These are phyloP conservation scores for Turritopsis rubra DNA, from an alignment of 30 jellyfish, hydroid and myxozoan species.

Conservation along the genomic window DNA sequence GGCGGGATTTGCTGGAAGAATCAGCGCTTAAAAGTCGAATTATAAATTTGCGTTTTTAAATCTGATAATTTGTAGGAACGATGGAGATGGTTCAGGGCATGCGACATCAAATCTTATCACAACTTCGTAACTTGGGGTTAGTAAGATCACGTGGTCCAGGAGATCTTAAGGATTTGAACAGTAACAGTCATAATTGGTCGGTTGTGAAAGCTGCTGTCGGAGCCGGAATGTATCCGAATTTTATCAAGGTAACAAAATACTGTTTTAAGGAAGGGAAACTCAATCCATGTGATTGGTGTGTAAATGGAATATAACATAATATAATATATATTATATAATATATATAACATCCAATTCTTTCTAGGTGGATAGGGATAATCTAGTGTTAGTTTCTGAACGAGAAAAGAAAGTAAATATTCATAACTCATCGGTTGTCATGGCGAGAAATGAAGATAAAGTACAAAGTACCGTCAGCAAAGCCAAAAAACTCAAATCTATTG, in stretches of 20 bases:
- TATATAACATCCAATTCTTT: slow-evolving; percentile 17
- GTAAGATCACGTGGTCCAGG: slow-evolving; percentile 79
- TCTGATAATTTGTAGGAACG: slow-evolving; percentile 24
- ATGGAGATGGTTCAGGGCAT: slow-evolving; percentile 90
- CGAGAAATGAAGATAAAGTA: slow-evolving; percentile 31
- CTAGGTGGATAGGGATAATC: slow-evolving; percentile 58
- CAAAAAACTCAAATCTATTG: slow-evolving; percentile 27
- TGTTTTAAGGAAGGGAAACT: not conserved
- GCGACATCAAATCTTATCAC: slow-evolving; percentile 73
- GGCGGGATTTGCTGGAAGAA: no score
- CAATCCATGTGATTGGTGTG: no score
- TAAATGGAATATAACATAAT: no score
- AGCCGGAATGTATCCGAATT: slow-evolving; percentile 78
- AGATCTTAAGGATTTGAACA: slow-evolving; percentile 73
- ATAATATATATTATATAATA: no score
- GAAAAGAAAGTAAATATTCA: slow-evolving; percentile 72
- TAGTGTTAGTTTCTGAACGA: slow-evolving; percentile 39
- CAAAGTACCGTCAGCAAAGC: slow-evolving; percentile 37
- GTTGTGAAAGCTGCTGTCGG: slow-evolving; percentile 82
- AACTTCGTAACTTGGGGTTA: slow-evolving; percentile 61
- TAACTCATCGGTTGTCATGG: slow-evolving; percentile 74
- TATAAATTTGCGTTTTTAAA: not conserved
- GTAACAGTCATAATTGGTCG: slow-evolving; percentile 67
- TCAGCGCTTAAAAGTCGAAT: no score
- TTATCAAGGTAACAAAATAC: slow-evolving; percentile 17